Conservation (phyloP, 2,113 vertebrate genomes). For the Colaptes auratus region DNA sequence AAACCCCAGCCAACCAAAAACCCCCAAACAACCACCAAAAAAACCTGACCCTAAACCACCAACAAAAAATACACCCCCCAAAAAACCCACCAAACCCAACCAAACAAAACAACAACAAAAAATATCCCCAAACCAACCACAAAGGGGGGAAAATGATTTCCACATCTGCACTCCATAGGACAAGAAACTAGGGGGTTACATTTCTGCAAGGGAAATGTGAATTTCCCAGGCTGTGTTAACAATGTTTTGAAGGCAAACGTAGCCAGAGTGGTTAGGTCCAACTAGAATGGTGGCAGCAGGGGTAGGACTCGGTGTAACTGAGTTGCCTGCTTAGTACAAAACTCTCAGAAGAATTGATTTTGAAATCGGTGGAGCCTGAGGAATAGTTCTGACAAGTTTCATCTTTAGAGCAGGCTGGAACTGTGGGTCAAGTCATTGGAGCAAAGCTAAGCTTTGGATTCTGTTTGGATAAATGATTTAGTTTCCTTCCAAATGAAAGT, state of each 20-base stretch:
- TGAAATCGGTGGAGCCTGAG: neutral
- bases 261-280: neutral
- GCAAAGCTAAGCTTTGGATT: neutral
- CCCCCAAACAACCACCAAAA: too few relatives aligned
- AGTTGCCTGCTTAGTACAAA: neutral
- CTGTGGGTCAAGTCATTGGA: neutral
- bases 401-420: neutral
- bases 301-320: rapidly evolving
- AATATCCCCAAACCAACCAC: too few relatives aligned
- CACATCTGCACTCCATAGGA: neutral
- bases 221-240: neutral
- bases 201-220: neutral
- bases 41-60: too few relatives aligned
- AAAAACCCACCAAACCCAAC: too few relatives aligned
- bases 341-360: neutral
- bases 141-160: neutral
- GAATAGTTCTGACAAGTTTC: neutral
- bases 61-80: too few relatives aligned
- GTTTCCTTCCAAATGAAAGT: neutral
- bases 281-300: neutral
- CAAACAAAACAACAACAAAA: too few relatives aligned
- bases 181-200: neutral
- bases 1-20: too few relatives aligned
- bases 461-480: neutral
- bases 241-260: neutral